Conservation (phyloP, 35 echinoderm and acorn worm species). For the Holothuria glaberrima region DNA sequence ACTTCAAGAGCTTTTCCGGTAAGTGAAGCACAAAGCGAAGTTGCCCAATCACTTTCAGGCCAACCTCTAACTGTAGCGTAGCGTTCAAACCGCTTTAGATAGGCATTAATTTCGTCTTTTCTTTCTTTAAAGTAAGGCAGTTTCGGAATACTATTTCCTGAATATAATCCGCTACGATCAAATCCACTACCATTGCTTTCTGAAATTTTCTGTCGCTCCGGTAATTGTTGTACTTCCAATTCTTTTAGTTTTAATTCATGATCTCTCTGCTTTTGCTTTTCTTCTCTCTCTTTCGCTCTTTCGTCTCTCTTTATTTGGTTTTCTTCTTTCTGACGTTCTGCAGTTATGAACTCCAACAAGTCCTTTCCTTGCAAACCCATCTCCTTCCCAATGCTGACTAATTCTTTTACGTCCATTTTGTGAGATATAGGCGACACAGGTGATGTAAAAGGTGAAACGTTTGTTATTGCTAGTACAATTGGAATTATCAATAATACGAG, state of each 20-base stretch:
- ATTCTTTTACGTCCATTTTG: conserved; percentile 14
- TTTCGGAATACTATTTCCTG: conserved; percentile 41
- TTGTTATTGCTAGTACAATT: background rate
- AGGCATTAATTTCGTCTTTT: conserved; percentile 55
- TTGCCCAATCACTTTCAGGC: conserved; percentile 51
- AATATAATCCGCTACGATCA: background rate
- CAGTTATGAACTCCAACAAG: conserved; percentile 9
- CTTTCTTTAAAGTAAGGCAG: conserved; percentile 52
- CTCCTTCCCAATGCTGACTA: background rate
- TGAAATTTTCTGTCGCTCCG: background rate
- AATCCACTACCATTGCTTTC: background rate
- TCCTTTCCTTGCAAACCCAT: conserved; percentile 24
- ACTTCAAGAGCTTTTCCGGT: conserved; percentile 55
- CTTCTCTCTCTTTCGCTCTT: background rate
- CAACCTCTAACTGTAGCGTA: conserved; percentile 36
- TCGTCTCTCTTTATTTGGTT: background rate
- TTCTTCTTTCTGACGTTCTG: conserved; percentile 1
- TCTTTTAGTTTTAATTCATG: conserved; percentile 11
- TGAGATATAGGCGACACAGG: background rate
- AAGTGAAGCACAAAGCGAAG: conserved; percentile 52
- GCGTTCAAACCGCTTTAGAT: conserved; percentile 62
- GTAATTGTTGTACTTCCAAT: conserved; percentile 8
- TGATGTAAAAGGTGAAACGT: background rate
- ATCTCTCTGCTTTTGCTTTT: conserved; percentile 7
- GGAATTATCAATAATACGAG: background rate